Percentiles rank a stretch among this genome's conserved stretches.
Conservation (phyloP, 2,888 invertebrate genomes). For the Hypomecis punctinalis region DNA sequence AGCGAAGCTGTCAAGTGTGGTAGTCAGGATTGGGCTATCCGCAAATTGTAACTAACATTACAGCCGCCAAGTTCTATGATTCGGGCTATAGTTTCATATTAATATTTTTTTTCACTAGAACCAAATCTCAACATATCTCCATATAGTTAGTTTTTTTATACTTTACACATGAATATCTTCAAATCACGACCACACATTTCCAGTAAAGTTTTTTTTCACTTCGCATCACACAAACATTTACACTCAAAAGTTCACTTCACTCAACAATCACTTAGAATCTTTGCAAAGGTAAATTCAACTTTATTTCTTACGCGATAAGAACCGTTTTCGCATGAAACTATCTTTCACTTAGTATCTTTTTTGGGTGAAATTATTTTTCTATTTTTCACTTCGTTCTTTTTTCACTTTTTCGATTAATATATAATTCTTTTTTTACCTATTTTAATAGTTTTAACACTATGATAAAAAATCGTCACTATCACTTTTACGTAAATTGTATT, state of each 20-base stretch:
- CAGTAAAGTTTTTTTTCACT: conserved; percentile 25
- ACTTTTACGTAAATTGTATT: neutral
- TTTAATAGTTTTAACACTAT: neutral
- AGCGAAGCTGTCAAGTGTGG: no score
- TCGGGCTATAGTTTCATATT: no score
- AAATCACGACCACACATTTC: conserved; percentile 23
- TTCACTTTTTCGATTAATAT: neutral
- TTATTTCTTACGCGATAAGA: neutral
- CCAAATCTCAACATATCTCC: conserved; percentile 5
- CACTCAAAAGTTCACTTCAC: conserved; percentile 4
- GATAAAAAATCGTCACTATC: no score
- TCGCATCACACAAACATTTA: conserved; percentile 7
- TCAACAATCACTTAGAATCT: neutral
- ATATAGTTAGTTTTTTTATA: neutral
- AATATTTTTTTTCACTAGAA: conserved; percentile 1
- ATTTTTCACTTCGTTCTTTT: no score
- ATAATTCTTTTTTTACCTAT: neutral
- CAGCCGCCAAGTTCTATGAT: no score
- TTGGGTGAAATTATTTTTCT: neutral
- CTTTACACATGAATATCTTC: neutral
- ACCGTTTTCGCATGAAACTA: neutral
- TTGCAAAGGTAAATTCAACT: neutral
- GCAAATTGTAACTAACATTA: no score
- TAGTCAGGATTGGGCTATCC: no score
- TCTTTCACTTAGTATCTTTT: no score